phyloP scores from a whole-genome alignment of 2,888 invertebrate species.

The Mystacides longicornis region DNA sequence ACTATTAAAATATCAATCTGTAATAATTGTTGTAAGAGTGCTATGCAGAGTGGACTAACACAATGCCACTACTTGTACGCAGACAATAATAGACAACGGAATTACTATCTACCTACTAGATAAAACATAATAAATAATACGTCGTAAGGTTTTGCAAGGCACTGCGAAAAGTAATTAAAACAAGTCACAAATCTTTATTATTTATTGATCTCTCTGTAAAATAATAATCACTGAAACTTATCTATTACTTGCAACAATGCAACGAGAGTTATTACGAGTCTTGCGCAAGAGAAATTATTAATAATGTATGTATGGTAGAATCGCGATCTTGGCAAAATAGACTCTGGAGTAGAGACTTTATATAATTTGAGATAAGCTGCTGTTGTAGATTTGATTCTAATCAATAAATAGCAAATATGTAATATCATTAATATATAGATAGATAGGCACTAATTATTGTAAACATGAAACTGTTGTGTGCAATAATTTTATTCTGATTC shows the following conservation, averaged over 20 bases:
- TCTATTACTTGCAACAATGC: no score
- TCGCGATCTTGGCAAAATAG: no score
- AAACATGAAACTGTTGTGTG: no score
- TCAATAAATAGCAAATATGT: no score
- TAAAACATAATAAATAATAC: background rate
- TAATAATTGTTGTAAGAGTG: no score
- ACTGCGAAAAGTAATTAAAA: background rate
- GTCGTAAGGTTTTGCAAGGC: background rate
- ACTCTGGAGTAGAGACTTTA: background rate
- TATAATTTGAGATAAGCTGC: background rate
- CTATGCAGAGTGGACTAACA: no score
- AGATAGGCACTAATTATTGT: no score
- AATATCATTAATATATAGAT: no score
- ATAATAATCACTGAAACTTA: background rate
- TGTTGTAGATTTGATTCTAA: background rate
- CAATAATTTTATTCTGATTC: no score
- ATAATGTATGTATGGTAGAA: no score
- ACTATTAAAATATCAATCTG: no score
- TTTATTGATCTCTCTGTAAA: background rate
- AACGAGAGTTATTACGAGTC: background rate
- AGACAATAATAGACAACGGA: background rate
- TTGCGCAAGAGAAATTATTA: background rate
- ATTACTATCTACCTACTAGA: background rate
- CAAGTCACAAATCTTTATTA: background rate
- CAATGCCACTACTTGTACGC: background rate